Evolutionary conservation across 2,113 vertebrate species (phyloP).

Genomic region (Sula dactylatra): DNA sequence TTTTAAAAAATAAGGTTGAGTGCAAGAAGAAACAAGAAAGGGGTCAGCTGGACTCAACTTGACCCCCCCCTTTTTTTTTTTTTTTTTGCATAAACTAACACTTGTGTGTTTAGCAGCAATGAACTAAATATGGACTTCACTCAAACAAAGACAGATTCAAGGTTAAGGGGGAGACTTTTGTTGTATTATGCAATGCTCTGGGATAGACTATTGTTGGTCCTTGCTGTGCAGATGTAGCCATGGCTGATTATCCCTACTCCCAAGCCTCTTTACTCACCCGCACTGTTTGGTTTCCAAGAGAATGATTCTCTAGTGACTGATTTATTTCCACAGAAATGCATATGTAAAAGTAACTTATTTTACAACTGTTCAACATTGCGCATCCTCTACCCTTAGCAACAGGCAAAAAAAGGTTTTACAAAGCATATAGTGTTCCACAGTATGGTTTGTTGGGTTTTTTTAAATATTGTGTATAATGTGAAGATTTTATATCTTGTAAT

Average conservation of each 20-base stretch:
- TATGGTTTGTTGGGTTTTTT: neutral
- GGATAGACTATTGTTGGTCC: constrained; percentile 34
- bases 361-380: neutral
- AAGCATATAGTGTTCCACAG: neutral
- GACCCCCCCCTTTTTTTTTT: neutral
- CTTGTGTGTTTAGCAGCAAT: constrained; percentile 22
- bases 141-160: constrained; percentile 23
- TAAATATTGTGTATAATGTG: neutral
- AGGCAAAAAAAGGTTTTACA: neutral
- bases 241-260: constrained; percentile 47
- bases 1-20: neutral
- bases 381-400: constrained; percentile 24
- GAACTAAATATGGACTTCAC: neutral
- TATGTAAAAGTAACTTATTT: constrained; percentile 50
- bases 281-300: constrained; percentile 48
- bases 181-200: constrained; percentile 33
- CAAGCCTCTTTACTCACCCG: constrained; percentile 45
- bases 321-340: constrained; percentile 38
- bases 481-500: neutral
- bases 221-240: constrained; percentile 43
- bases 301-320: constrained; percentile 54
- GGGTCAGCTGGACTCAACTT: constrained; percentile 17
- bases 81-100: neutral
- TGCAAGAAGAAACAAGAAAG: neutral
- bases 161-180: constrained; percentile 27